A percentile compares a stretch with the other conserved stretches of the same genome.
Evolutionary conservation across 2,888 invertebrate species (phyloP).

Genomic region (Netelia virgata): DNA sequence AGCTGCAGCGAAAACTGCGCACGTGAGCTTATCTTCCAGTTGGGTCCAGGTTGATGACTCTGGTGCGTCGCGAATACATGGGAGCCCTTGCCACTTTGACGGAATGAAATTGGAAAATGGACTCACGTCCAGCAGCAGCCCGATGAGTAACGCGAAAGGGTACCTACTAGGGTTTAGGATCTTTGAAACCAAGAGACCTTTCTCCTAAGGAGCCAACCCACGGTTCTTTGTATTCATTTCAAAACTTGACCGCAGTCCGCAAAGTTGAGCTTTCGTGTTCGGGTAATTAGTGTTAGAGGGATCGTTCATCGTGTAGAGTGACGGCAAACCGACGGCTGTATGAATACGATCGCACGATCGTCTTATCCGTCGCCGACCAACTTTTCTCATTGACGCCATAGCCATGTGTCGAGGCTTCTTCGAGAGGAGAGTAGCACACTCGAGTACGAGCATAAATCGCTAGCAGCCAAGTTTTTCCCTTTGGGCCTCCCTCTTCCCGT

Average conservation of each 20-base stretch:
- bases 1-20: slow-evolving; percentile 9
- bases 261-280: no score
- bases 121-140: background rate
- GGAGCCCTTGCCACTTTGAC: slow-evolving; percentile 22
- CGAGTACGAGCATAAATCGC: slow-evolving; percentile 45
- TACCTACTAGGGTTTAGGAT: no score
- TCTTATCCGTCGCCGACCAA: slow-evolving; percentile 19
- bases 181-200: no score
- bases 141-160: no score
- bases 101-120: slow-evolving; percentile 14
- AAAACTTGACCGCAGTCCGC: no score
- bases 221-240: no score
- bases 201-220: no score
- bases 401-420: slow-evolving; percentile 13
- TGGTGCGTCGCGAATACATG: background rate
- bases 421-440: background rate
- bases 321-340: background rate
- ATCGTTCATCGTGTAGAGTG: no score
- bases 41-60: slow-evolving; percentile 1
- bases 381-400: slow-evolving; percentile 44
- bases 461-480: slow-evolving; percentile 52
- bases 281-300: no score
- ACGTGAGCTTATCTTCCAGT: slow-evolving; percentile 40
- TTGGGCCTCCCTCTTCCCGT: background rate
- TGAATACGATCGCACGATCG: background rate